Conservation (phyloP, 2,888 invertebrate genomes). For the Pollenia labialis region DNA sequence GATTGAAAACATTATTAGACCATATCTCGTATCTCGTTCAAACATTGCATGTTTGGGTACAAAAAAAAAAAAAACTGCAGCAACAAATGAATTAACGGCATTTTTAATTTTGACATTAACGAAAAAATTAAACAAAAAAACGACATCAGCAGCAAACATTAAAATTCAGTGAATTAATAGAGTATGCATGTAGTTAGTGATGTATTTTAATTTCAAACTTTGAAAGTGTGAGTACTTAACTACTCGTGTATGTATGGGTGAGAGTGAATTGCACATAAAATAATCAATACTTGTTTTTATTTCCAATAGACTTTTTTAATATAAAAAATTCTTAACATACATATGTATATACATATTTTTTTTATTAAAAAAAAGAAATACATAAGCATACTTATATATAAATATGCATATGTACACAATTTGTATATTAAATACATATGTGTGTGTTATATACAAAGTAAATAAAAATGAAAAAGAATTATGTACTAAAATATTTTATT, state of each 20-base stretch:
- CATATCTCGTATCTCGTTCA: constrained; percentile 7
- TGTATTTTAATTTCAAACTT: no score
- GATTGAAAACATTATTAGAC: no score
- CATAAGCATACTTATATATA: background rate
- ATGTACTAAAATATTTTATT: background rate
- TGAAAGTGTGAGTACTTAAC: background rate
- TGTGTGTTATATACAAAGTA: background rate
- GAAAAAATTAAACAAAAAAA: constrained; percentile 11
- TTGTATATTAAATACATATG: background rate
- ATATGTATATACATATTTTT: constrained; percentile 6
- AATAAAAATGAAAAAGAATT: background rate
- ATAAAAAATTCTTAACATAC: background rate
- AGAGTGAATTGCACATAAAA: constrained; percentile 20
- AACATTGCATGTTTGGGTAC: constrained; percentile 44
- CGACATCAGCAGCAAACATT: constrained; percentile 37
- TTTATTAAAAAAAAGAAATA: background rate
- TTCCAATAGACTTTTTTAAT: constrained; percentile 37
- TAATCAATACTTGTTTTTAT: constrained; percentile 56
- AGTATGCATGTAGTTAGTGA: background rate
- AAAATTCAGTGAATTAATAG: constrained; percentile 49
- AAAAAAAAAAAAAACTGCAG: constrained; percentile 17
- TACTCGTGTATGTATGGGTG: background rate
- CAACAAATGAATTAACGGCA: constrained; percentile 32
- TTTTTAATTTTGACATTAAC: constrained; percentile 63
- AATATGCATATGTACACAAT: background rate